phyloP scores from a whole-genome alignment of 2,888 invertebrate genomes.

The Ochropleura leucogaster region DNA sequence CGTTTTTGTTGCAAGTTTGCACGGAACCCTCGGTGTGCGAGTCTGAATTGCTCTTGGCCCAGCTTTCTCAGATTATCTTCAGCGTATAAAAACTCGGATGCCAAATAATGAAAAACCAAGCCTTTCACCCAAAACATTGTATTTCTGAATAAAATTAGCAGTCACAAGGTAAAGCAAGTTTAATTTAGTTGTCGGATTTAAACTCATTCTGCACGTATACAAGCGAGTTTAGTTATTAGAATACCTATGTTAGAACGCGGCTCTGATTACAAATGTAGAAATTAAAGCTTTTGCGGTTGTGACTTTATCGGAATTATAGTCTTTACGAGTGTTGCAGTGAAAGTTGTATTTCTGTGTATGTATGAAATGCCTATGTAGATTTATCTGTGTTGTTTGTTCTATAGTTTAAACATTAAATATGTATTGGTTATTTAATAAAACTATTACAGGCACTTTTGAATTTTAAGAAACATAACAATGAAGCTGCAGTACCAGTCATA shows the following conservation, averaged over 20 bases:
- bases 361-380: constrained; percentile 13
- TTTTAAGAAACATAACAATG: no score
- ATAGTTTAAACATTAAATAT: not conserved
- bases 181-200: constrained; percentile 44
- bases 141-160: constrained; percentile 54
- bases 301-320: constrained; percentile 57
- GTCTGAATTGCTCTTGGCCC: no score
- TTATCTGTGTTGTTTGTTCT: constrained; percentile 24
- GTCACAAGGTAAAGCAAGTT: constrained; percentile 41
- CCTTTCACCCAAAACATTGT: constrained; percentile 14
- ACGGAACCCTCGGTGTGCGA: no score
- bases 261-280: constrained; percentile 59
- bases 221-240: constrained; percentile 58
- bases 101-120: not conserved
- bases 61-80: not conserved
- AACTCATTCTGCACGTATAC: constrained; percentile 55
- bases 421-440: no score
- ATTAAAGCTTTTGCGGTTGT: constrained; percentile 54
- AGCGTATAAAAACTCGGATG: not conserved
- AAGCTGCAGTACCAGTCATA: no score
- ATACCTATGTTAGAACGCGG: constrained; percentile 57
- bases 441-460: no score
- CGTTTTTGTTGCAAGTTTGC: no score
- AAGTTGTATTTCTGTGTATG: constrained; percentile 24
- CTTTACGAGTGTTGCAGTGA: constrained; percentile 46